These are phyloP conservation scores for Suillia variegata DNA, from an alignment of 2,888 invertebrate genomes.

Conservation along the genomic window DNA sequence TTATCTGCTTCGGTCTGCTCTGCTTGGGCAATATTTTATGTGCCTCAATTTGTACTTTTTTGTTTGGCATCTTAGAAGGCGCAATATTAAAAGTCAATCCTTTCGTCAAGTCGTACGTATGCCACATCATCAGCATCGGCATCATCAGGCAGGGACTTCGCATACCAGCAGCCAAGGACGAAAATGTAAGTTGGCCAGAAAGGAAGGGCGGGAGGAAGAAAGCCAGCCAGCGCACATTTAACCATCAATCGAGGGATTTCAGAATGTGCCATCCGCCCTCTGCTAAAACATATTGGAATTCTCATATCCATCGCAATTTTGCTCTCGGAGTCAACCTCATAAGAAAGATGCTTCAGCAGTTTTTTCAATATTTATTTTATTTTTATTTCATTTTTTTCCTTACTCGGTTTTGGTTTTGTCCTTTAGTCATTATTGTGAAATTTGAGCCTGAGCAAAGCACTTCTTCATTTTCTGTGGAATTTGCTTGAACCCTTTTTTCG, in stretches of 20 bases:
- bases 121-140: not conserved
- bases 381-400: not conserved
- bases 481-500: not conserved
- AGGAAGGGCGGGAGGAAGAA: not conserved
- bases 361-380: too few relatives aligned
- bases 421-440: not conserved
- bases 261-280: too few relatives aligned
- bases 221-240: not conserved
- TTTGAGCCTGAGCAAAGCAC: not conserved
- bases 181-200: too few relatives aligned
- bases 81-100: slow-evolving; percentile 5
- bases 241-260: not conserved
- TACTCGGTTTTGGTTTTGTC: not conserved
- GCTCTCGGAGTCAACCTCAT: too few relatives aligned
- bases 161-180: too few relatives aligned
- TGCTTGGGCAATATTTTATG: not conserved
- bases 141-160: too few relatives aligned
- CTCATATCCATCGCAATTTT: too few relatives aligned
- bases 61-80: not conserved
- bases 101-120: not conserved
- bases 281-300: slow-evolving; percentile 1
- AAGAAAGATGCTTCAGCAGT: too few relatives aligned
- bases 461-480: not conserved
- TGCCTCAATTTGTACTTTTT: too few relatives aligned
- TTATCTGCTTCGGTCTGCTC: not conserved